phyloP scores from a whole-genome alignment of 2,113 vertebrate genomes.

The Tupaia tana region DNA sequence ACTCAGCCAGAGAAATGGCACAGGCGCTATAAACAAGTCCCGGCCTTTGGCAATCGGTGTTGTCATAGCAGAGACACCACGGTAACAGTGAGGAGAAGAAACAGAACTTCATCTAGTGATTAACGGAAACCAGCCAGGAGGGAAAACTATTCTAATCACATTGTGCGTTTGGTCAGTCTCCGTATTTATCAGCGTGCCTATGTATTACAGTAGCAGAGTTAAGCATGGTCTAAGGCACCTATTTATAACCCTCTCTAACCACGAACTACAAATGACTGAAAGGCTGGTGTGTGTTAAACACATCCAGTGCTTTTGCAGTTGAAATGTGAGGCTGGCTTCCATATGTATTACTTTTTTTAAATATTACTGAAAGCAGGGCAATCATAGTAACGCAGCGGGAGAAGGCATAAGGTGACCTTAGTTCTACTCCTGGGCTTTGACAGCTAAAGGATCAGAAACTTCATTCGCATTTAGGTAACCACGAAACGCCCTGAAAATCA shows the following conservation, averaged over 20 bases:
- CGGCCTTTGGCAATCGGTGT: constrained; percentile 80
- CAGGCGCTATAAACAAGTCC: constrained; percentile 76
- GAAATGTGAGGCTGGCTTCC: constrained; percentile 58
- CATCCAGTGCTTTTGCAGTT: constrained; percentile 47
- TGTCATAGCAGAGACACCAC: constrained; percentile 72
- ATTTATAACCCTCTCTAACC: constrained; percentile 42
- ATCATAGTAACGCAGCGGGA: not conserved
- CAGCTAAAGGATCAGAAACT: not conserved
- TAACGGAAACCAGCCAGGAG: constrained; percentile 59
- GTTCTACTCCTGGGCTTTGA: not conserved
- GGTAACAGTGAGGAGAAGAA: constrained; percentile 57
- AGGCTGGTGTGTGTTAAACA: constrained; percentile 52
- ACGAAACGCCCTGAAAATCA: not conserved
- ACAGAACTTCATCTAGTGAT: constrained; percentile 75
- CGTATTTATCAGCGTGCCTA: constrained; percentile 40
- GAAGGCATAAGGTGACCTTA: not conserved
- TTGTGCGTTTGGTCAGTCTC: constrained; percentile 19
- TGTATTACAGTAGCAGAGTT: constrained; percentile 44
- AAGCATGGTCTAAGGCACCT: not conserved
- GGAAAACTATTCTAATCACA: constrained; percentile 53
- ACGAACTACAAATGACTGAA: constrained; percentile 53
- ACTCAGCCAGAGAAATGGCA: constrained; percentile 79
- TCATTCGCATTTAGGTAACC: not conserved
- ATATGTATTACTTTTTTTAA: constrained; percentile 14
- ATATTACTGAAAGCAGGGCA: not conserved